phyloP scores from a whole-genome alignment of 2,113 vertebrate genomes.

The Seriola aureovittata region DNA sequence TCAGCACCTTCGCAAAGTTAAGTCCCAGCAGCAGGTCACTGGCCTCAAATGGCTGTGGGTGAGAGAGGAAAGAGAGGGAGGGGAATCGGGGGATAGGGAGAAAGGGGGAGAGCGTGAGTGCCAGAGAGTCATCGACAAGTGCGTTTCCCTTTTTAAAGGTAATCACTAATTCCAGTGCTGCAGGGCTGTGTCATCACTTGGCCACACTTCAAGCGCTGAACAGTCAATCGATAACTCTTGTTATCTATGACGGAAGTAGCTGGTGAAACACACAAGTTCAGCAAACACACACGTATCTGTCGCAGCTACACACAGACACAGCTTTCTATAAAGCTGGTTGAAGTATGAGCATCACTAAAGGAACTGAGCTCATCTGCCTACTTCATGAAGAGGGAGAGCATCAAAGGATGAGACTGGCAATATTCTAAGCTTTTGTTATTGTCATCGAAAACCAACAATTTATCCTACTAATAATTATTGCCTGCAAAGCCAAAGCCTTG shows the following conservation, averaged over 20 bases:
- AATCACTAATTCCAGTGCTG: slow-evolving; percentile 30
- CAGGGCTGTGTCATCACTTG: slow-evolving; percentile 35
- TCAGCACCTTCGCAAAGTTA: slow-evolving; percentile 97
- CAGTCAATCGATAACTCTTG: slow-evolving; percentile 50
- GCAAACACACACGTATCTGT: slow-evolving; percentile 17
- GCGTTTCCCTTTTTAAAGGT: slow-evolving; percentile 18
- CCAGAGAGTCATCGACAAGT: not conserved
- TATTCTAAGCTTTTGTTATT: not conserved
- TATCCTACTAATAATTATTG: not conserved
- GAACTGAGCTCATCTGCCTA: not conserved
- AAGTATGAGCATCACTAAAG: not conserved
- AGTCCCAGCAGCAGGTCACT: slow-evolving; percentile 97
- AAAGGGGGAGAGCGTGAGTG: not conserved
- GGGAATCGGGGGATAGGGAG: not conserved
- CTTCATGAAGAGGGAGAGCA: not conserved
- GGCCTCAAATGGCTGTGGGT: slow-evolving; percentile 94
- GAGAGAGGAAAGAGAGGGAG: slow-evolving; percentile 17
- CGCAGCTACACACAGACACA: slow-evolving; percentile 25
- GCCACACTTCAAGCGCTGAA: slow-evolving; percentile 10
- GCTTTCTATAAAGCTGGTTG: not conserved
- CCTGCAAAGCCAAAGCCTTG: not conserved
- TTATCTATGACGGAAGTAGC: slow-evolving; percentile 29
- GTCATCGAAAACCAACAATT: not conserved
- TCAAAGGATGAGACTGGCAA: not conserved
- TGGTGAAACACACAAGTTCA: slow-evolving; percentile 26